Base-by-base conservation (phyloP, 2,113 vertebrate species). In the Phyllostomus hastatus region DNA sequence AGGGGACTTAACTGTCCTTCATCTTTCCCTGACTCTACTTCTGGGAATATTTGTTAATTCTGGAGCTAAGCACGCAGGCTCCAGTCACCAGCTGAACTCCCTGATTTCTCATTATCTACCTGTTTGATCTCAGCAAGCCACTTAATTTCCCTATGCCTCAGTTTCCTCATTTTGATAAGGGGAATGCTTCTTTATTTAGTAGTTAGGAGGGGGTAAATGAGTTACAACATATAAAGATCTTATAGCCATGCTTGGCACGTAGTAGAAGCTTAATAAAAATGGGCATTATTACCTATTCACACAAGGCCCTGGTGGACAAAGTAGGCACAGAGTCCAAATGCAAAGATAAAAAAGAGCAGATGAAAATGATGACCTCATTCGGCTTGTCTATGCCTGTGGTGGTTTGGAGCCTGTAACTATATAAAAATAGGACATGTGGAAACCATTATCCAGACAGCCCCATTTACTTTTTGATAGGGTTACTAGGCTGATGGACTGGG, bases 381-480 rank as follows among this genome's bases (percentile, higher is more conserved):
- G 75, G 41, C 38, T 83, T 92, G 38, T 52, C 81, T 70, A 10
- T 87, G 28, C 10, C 2, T 82, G 73, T 67, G 46, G 73, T 72
- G 46, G 38, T 70, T 96, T 95, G 50, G 66, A 95, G 80, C 43
- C 28, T 59, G 28, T 11, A 78, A 64, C 15, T 33, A 48, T 9
- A 31, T 43, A 88, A 85, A 88, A 85, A 20, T 15, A 81, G 48
- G 91, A 95, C 79, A 76, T n/a, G 75, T 87, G 93, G 54, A 83
- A 96, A 83, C 22, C 14, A 79, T 96, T 90, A 73, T 70, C 22
- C 48, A 93, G 64, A 87, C 24, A 67, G 57, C 52, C n/a, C 93
- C 33, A 52, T 82, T 95, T 93, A 79, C 79, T 69, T 52, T 85
- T 48, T 92, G 76, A 92, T 70, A 79, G 5, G 4, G 22, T 61